phyloP scores from a whole-genome alignment of 2,113 vertebrate species.

The Malurus melanocephalus region DNA sequence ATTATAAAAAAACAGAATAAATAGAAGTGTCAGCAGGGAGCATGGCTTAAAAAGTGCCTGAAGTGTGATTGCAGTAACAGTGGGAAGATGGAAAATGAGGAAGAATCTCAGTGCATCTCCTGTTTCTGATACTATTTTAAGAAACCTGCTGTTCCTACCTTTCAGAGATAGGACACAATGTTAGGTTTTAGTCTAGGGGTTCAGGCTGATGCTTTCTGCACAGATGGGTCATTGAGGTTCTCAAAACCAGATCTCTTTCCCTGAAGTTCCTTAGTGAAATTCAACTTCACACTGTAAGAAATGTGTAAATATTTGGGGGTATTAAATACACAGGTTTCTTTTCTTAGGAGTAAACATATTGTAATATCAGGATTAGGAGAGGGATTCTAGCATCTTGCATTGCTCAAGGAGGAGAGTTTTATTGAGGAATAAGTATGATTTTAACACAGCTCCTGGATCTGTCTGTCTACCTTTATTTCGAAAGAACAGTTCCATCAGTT shows the following conservation, averaged over 20 bases:
- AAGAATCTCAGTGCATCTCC: background rate
- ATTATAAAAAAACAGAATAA: background rate
- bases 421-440: background rate
- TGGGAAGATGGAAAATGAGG: background rate
- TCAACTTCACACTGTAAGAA: background rate
- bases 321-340: background rate
- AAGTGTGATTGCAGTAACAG: background rate
- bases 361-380: background rate
- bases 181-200: background rate
- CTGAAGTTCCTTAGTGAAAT: background rate
- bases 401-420: background rate
- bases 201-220: background rate
- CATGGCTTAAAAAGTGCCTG: background rate
- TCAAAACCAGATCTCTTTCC: background rate
- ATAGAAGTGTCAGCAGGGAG: background rate
- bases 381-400: background rate
- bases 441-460: background rate
- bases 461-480: background rate
- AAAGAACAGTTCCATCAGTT: background rate
- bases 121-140: background rate
- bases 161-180: background rate
- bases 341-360: background rate
- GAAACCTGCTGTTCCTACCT: background rate
- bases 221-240: background rate
- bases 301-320: accelerated